Percentiles rank a stretch among this genome's conserved stretches.
phyloP scores from a whole-genome alignment of 2,888 invertebrate species.

The Phortica okadai region DNA sequence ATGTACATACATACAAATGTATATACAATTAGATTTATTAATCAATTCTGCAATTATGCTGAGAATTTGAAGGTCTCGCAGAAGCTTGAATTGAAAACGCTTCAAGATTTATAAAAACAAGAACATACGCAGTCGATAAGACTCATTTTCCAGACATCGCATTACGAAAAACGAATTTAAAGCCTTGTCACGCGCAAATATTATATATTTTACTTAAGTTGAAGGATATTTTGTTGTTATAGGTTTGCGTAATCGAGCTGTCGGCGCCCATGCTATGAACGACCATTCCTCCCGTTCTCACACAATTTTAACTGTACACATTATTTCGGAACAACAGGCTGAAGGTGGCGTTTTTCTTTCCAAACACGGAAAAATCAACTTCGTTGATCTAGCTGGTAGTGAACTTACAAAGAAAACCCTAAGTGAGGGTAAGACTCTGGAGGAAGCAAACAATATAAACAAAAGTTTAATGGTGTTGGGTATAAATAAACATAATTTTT shows the following conservation, averaged over 20 bases:
- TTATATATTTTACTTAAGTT: no score
- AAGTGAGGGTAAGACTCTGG: constrained; percentile 90
- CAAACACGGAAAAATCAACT: constrained; percentile 95
- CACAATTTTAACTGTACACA: constrained; percentile 87
- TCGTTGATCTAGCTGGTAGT: constrained; percentile 97
- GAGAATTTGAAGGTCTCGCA: no score
- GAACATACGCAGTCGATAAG: no score
- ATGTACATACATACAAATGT: no score
- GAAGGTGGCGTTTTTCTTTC: constrained; percentile 90
- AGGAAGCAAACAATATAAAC: constrained; percentile 97
- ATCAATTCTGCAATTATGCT: no score
- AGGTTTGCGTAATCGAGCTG: constrained; percentile 93
- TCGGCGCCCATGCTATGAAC: constrained; percentile 95
- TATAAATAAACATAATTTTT: constrained; percentile 71
- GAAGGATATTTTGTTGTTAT: constrained; percentile 25
- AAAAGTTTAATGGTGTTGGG: constrained; percentile 96
- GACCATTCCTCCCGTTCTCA: constrained; percentile 95
- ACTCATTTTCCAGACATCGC: no score
- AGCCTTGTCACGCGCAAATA: no score
- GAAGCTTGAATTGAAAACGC: no score
- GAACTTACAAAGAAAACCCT: constrained; percentile 96
- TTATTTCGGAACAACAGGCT: constrained; percentile 89
- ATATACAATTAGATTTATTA: no score
- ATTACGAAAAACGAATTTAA: no score
- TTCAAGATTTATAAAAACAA: no score